Conservation (phyloP, 2,113 vertebrate species). For the Carlito syrichta region DNA sequence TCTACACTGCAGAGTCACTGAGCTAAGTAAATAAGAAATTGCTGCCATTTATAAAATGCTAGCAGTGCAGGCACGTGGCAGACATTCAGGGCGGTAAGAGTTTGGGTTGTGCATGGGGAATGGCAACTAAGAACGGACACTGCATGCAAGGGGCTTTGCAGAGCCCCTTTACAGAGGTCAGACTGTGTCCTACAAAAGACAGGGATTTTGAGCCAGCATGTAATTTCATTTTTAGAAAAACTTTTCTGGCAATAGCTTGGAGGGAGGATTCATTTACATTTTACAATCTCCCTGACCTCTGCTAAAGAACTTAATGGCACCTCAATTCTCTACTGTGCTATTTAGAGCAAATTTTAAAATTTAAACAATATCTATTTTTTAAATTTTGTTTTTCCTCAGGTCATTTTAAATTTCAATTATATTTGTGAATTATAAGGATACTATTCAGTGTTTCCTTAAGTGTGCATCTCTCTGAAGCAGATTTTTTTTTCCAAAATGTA, state of each 20-base stretch:
- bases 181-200: not conserved
- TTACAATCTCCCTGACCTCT: not conserved
- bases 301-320: not conserved
- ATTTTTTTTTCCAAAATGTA: not conserved
- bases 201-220: not conserved
- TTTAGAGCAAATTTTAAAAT: conserved; percentile 33
- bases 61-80: not conserved
- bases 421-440: not conserved
- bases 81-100: not conserved
- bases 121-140: rapidly evolving
- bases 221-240: conserved; percentile 40
- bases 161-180: not conserved
- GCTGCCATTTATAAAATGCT: not conserved
- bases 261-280: not conserved
- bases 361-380: not conserved
- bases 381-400: not conserved
- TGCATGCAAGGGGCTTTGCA: not conserved
- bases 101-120: not conserved
- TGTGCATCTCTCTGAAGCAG: conserved; percentile 9
- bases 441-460: not conserved
- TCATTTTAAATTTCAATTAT: conserved; percentile 26
- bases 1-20: not conserved
- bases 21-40: not conserved
- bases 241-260: not conserved
- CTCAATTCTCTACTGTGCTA: not conserved